Evolutionary conservation across 2,113 vertebrate species (phyloP), one percentile per base, ranked within the genome.

Genomic region (Isichthys henryi): DNA sequence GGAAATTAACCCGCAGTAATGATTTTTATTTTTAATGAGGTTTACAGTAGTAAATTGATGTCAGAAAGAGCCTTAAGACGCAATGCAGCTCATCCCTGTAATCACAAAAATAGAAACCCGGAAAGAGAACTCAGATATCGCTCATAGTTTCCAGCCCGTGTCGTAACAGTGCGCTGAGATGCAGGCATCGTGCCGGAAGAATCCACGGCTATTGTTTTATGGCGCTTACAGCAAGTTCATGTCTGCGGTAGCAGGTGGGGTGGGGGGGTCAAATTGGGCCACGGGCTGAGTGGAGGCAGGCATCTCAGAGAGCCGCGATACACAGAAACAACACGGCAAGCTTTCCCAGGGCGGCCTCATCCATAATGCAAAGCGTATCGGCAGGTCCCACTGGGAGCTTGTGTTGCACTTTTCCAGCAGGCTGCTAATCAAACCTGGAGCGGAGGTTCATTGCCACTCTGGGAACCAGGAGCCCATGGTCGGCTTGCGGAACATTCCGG

Each of bases 291-390:
- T 48, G 2, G 48, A 49, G 1, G 11, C 85, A 35, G 85, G 13
- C 48, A n/a, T 15, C 49, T 35, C n/a, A 23, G 84, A 86, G 23
- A 27, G 77, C 10, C 43, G 15, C 10, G 0, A 53, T 19, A 48
- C 13, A 31, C 85, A 86, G 39, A 23, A 53, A 80, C 74, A 80
- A 88, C 56, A 88, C 52, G 53, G 21, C 58, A 83, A 89, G 88
- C 94, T 94, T 94, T 96, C 95, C 94, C 95, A 95, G 94, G 94
- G 95, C 94, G 90, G 92, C 92, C 91, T 95, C 94, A 96, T 97
- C 94, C 97, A 97, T 96, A 96, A 97, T 97, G 95, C 95, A 97
- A 93, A 92, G 92, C 88, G 93, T 95, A 96, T 95, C 95, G 95
- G 95, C 94, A 95, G 95, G 94, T 91, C 96, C 95, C 96, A 91